phyloP scores from a whole-genome alignment of 1,140 invertebrate species.

The Phocides pigmalion region DNA sequence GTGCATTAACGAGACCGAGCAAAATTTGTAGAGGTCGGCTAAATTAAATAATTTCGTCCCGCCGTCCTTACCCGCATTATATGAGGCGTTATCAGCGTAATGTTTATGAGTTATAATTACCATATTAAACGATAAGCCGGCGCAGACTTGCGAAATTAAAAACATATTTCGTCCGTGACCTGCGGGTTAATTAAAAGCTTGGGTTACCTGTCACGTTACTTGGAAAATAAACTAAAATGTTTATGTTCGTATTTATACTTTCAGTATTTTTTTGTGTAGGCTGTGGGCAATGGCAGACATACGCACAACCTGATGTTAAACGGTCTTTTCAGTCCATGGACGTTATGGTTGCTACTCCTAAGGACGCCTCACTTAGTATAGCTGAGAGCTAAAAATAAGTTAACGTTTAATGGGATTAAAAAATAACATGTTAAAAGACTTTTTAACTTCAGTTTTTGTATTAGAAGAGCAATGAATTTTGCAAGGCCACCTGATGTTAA shows the following conservation, averaged over 20 bases:
- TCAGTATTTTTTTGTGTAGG: too few species aligned
- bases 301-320: too few species aligned
- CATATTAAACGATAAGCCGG: slow-evolving; percentile 2
- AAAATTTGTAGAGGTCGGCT: neutral
- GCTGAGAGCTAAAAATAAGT: too few species aligned
- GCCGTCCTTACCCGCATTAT: slow-evolving; percentile 3
- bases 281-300: too few species aligned
- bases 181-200: slow-evolving; percentile 3
- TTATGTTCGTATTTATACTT: neutral
- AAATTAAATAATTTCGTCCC: slow-evolving; percentile 8
- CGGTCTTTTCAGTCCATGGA: too few species aligned
- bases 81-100: neutral
- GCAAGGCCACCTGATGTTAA: too few species aligned
- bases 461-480: too few species aligned
- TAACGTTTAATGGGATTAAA: too few species aligned
- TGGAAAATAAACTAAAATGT: neutral
- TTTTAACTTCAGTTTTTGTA: too few species aligned
- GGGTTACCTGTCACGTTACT: neutral
- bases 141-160: slow-evolving; percentile 5
- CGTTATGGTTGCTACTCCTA: too few species aligned
- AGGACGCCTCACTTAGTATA: too few species aligned
- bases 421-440: too few species aligned
- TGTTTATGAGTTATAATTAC: slow-evolving; percentile 9
- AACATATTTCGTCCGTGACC: slow-evolving; percentile 5
- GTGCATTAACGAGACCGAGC: neutral